phyloP scores from a whole-genome alignment of 2,797 vertebrate genomes.

The Australoheros facetus region DNA sequence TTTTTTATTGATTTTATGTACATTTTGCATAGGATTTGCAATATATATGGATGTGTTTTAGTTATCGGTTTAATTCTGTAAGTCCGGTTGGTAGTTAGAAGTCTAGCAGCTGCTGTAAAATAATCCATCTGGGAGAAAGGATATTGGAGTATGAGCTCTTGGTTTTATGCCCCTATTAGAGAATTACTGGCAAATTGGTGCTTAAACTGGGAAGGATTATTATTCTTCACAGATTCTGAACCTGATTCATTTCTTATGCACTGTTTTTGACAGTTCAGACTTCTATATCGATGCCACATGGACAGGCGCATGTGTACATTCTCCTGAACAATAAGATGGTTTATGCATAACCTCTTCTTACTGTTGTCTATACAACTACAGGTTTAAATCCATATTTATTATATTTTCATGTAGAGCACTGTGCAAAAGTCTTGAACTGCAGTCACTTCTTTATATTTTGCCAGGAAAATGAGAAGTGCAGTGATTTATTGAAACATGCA shows the following conservation, averaged over 20 bases:
- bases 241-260: not conserved
- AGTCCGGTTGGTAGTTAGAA: not conserved
- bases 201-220: not conserved
- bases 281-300: not conserved
- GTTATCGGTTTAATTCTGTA: not conserved
- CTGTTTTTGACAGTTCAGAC: not conserved
- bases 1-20: not conserved
- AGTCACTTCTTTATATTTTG: too few species aligned
- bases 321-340: not conserved
- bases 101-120: not conserved
- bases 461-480: too few species aligned
- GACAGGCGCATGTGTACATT: not conserved
- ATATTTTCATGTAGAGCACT: not conserved
- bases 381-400: not conserved
- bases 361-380: not conserved
- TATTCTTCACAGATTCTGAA: not conserved
- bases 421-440: too few species aligned
- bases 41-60: not conserved
- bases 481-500: too few species aligned
- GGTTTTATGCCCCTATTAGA: not conserved
- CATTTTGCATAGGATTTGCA: not conserved
- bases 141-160: slow-evolving; percentile 4
- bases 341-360: not conserved
- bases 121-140: not conserved
- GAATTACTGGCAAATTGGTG: not conserved